A percentile compares a stretch with the other conserved stretches of the same genome.
phyloP scores from a whole-genome alignment of 2,797 vertebrate genomes.

The Pogonophryne albipinna region DNA sequence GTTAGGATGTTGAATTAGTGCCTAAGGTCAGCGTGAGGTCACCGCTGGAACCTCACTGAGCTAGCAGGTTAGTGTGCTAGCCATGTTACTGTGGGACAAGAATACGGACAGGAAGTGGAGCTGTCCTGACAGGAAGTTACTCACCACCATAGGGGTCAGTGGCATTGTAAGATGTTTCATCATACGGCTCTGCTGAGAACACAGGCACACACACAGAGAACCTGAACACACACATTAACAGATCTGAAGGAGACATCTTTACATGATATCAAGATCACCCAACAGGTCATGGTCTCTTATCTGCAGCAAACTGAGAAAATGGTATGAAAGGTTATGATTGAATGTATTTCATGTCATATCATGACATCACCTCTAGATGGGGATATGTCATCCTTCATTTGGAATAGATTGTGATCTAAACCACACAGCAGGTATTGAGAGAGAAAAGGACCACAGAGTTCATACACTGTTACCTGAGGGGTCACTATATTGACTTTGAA shows the following conservation, averaged over 20 bases:
- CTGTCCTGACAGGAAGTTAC: constrained; percentile 73
- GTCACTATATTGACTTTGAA: background rate
- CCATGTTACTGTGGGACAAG: constrained; percentile 27
- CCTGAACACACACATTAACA: background rate
- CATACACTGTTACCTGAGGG: background rate
- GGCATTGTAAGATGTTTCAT: constrained; percentile 92
- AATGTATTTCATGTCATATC: constrained; percentile 24
- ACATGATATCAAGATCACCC: background rate
- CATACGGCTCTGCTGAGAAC: constrained; percentile 93
- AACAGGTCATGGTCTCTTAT: background rate
- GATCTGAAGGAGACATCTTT: constrained; percentile 10
- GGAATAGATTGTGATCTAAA: background rate
- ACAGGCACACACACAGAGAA: constrained; percentile 76
- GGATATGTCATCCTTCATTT: constrained; percentile 16
- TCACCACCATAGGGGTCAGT: constrained; percentile 95
- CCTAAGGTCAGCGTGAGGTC: constrained; percentile 17
- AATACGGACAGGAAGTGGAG: constrained; percentile 37
- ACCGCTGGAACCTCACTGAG: constrained; percentile 13
- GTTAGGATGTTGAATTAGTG: constrained; percentile 41
- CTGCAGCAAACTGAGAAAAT: constrained; percentile 11
- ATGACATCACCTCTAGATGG: constrained; percentile 55
- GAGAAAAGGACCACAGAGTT: background rate
- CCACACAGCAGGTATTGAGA: background rate
- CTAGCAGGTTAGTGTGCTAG: constrained; percentile 58
- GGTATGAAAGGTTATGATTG: background rate